Base-by-base conservation (phyloP, 2,113 vertebrate species). In the Murina feae region DNA sequence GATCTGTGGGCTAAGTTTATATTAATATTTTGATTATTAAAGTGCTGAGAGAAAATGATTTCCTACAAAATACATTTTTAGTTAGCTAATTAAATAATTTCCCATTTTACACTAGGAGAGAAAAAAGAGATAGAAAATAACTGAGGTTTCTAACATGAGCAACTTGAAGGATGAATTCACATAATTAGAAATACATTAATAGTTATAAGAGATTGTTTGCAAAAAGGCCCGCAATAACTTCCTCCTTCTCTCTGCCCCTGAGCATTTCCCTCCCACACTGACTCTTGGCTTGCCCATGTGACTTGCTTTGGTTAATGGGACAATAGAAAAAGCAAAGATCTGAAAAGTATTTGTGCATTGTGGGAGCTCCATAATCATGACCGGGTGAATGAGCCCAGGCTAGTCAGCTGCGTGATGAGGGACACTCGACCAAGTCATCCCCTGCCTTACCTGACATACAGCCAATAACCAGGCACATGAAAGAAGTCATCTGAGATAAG, bases 61-160 rank as follows among this genome's bases (percentile, higher is more conserved):
- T 95, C 44, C 42, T 65, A 95, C 86, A 95, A 96, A 95, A 91
- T 76, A 65, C 9, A 7, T 88, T 95, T 96, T 86, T 76, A 89
- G 91, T 96, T 95, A 89, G 75, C 69, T 86, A 96, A 95, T 94
- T 90, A 80, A 94, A 88, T 94, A 83, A 92, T 88, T 93, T 88
- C 75, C 42, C 53, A 89, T 93, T 76, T 96, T 89, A 88, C 2
- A 71, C 35, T 39, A 68, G 2, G n/a, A 74, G 74, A 83, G 78
- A 80, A 87, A 90, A 83, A 95, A 84, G 76, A 91, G 25, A 37
- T 63, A 90, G 66, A 93, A 96, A 93, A 89, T 84, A 76, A 90
- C 82, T 25, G 65, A 90, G 47, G 23, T 75, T 95, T 94, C 13
- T 92, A 90, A 96, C 55, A 71, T 69, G 63, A 94, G 78, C 74